Evolutionary conservation across 37 sponge, comb jelly and placozoan species (phyloP), one percentile per base, ranked within the genome.

Genomic region (Theonella swinhoei): DNA sequence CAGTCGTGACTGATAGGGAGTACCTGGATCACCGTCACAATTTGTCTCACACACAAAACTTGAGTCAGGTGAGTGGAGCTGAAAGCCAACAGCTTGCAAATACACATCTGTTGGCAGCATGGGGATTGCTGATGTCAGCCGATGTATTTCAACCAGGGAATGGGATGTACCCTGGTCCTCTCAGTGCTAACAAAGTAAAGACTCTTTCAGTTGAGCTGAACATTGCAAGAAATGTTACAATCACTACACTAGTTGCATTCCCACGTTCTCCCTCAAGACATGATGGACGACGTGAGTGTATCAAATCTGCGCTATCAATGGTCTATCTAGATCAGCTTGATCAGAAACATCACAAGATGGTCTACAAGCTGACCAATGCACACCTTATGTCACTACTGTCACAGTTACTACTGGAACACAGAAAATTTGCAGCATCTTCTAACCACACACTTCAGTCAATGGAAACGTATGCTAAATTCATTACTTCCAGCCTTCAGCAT

Each of bases 41-140:
- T n/a, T 39, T 61, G 25, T 65, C 64, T 1, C 67, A 14, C 34
- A 66, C 41, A 24, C 79, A 65, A 1, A 3, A 41, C 34, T 19
- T 42, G 4, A 41, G 70, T 14, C 14, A 24, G 17, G 14, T 47
- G 11, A 71, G 29, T 4, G 37, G 28, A 5, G 8, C 39, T 31
- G 39, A 29, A 3, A 40, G 63, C 42, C 26, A 31, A 3, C 20
- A 25, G 28, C 25, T 64, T 23, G 80, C 87, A 5, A 29, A 73
- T 32, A 4, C 80, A 1, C 63, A 86, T 28, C 87, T 86, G 19
- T 54, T 62, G 4, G 33, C 80, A 64, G 87, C 87, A 8, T 61
- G 62, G 42, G 87, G 80, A 0, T 26, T 80, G 35, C 64, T 86
- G 37, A 2, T 79, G 43, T 80, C 87, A 17, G 32, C 68, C 35